These are phyloP conservation scores for Azemiops feae DNA, from an alignment of 2,113 vertebrate species.

Conservation along the genomic window DNA sequence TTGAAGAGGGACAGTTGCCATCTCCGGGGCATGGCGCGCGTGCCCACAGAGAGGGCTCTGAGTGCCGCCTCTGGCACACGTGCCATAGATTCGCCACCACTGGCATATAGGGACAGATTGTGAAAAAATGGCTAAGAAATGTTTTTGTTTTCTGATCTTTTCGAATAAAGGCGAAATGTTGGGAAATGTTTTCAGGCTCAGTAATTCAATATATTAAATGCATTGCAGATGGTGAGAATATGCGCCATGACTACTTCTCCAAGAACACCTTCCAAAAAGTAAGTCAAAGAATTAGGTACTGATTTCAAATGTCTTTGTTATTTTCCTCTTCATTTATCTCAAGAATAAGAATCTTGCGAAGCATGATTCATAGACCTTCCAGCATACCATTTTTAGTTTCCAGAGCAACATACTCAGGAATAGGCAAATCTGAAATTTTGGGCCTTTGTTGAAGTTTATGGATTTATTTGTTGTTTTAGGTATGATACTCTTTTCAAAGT, in stretches of 20 bases:
- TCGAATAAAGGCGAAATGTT: neutral
- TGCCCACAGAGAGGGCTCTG: too few species aligned
- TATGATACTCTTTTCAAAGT: neutral
- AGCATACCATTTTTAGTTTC: neutral
- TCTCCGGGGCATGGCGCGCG: too few species aligned
- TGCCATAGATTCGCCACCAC: too few species aligned
- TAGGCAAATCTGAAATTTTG: neutral
- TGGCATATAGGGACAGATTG: neutral
- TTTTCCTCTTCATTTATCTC: neutral
- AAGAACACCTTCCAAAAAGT: slow-evolving; percentile 56
- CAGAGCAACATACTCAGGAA: neutral
- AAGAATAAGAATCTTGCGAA: neutral
- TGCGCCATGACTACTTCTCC: slow-evolving; percentile 36
- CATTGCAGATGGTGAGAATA: slow-evolving; percentile 39
- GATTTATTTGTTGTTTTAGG: neutral
- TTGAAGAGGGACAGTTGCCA: too few species aligned
- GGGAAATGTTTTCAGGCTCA: neutral
- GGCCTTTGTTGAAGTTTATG: neutral
- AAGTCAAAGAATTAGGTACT: slow-evolving; percentile 20
- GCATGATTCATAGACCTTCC: neutral
- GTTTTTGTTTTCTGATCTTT: neutral
- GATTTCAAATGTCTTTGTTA: neutral
- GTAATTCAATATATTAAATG: neutral
- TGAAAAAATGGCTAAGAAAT: neutral
- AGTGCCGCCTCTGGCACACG: too few species aligned